Conservation (phyloP, 2,888 invertebrate genomes). For the Dasypogon diadema region DNA sequence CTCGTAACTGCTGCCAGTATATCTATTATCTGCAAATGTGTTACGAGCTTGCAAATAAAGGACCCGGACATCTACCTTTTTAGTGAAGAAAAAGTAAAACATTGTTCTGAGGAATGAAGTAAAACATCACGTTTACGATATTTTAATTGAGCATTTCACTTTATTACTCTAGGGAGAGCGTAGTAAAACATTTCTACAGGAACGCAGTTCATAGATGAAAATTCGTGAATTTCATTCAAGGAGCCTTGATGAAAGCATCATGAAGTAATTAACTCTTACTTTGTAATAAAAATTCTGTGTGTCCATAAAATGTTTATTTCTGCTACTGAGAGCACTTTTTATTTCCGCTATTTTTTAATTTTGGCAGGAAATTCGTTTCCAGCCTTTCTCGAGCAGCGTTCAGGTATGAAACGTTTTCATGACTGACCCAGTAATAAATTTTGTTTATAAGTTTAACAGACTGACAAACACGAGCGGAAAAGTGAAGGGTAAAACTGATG, state of each 20-base stretch:
- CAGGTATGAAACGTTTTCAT: constrained; percentile 27
- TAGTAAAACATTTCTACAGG: not conserved
- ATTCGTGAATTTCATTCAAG: constrained; percentile 26
- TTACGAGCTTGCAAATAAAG: not conserved
- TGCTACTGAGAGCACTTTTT: constrained; percentile 26
- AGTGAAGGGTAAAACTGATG: not conserved
- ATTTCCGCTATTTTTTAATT: constrained; percentile 36
- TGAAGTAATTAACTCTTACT: constrained; percentile 41
- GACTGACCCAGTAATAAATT: constrained; percentile 31
- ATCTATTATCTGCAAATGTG: no score
- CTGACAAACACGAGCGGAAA: constrained; percentile 23
- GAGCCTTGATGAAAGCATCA: constrained; percentile 37
- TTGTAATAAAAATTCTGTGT: constrained; percentile 47
- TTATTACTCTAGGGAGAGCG: constrained; percentile 21
- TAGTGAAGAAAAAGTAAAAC: constrained; percentile 6
- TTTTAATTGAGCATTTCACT: constrained; percentile 37
- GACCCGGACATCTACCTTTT: constrained; percentile 12
- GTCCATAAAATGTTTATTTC: constrained; percentile 45
- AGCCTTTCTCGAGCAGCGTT: not conserved
- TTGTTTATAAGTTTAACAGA: constrained; percentile 9
- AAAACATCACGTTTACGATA: constrained; percentile 39
- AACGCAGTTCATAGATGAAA: constrained; percentile 31
- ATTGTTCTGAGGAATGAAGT: constrained; percentile 20
- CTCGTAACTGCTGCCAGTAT: no score
- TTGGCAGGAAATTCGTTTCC: constrained; percentile 5